phyloP scores from a whole-genome alignment of 1,140 invertebrate species.

The Mamestra configurata region DNA sequence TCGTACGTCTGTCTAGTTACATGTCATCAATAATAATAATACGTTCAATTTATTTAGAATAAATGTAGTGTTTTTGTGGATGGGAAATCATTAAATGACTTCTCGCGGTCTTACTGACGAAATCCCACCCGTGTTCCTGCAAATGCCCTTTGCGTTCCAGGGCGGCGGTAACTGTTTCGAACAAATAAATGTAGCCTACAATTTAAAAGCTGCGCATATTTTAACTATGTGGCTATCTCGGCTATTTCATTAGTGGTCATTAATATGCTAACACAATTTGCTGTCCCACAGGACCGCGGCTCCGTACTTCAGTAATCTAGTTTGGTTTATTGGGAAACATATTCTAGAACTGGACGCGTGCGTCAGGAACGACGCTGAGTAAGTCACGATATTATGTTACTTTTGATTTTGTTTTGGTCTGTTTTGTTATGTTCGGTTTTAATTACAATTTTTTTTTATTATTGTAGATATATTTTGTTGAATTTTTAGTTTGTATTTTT shows the following conservation, averaged over 20 bases:
- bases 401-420: conserved; percentile 38
- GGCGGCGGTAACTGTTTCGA: too few species aligned
- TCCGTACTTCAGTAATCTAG: conserved; percentile 99
- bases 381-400: conserved; percentile 82
- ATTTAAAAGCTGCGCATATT: conserved; percentile 2
- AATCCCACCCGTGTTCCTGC: too few species aligned
- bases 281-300: conserved; percentile 94
- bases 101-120: too few species aligned
- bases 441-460: conserved; percentile 24
- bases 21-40: background rate
- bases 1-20: conserved; percentile 3
- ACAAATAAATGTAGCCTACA: background rate
- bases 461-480: background rate
- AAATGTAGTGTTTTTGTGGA: too few species aligned
- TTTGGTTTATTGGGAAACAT: conserved; percentile 99
- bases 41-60: too few species aligned
- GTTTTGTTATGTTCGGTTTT: conserved; percentile 41
- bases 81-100: too few species aligned
- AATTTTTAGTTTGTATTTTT: background rate
- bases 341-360: conserved; percentile 98
- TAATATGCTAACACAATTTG: conserved; percentile 26
- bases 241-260: conserved; percentile 17
- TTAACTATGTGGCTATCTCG: background rate
- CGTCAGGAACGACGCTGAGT: conserved; percentile 98
- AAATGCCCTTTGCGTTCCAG: too few species aligned